Evolutionary conservation across 2,888 invertebrate species (phyloP).

Genomic region (Buathra laborator): DNA sequence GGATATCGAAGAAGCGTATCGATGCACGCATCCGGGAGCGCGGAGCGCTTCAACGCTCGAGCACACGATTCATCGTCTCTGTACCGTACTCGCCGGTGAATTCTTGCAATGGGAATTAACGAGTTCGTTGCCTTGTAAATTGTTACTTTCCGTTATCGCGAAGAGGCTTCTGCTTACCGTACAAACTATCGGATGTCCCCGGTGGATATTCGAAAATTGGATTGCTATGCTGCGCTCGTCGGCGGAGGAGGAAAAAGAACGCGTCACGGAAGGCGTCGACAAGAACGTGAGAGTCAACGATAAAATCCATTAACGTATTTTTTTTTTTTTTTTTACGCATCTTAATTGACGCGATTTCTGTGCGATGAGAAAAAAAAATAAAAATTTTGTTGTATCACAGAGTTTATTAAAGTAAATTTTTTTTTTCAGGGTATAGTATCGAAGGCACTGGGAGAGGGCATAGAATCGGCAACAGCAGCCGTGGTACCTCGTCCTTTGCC

Average conservation of each 20-base stretch:
- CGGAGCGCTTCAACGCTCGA: conserved; percentile 85
- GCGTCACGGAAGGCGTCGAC: conserved; percentile 27
- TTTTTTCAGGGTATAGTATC: conserved; percentile 75
- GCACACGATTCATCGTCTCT: conserved; percentile 87
- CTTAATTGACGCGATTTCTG: no score
- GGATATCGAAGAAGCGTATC: conserved; percentile 80
- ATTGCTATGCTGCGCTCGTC: conserved; percentile 71
- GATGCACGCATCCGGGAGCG: conserved; percentile 80
- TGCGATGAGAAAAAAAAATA: background rate
- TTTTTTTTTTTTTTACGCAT: no score
- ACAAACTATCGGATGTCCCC: conserved; percentile 77
- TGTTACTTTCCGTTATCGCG: conserved; percentile 88
- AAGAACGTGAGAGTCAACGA: conserved; percentile 53
- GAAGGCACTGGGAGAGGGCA: conserved; percentile 78
- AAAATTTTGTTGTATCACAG: background rate
- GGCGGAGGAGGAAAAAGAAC: conserved; percentile 14
- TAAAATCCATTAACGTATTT: background rate
- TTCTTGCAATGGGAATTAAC: conserved; percentile 89
- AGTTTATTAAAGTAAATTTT: background rate
- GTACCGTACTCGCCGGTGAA: conserved; percentile 87
- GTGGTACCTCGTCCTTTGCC: conserved; percentile 78
- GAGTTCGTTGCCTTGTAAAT: conserved; percentile 89
- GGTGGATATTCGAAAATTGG: conserved; percentile 77
- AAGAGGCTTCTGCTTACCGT: conserved; percentile 86
- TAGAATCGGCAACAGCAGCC: conserved; percentile 80